These are phyloP conservation scores for Cygnus buccinator DNA, from an alignment of 2,113 vertebrate species.

Conservation along the genomic window DNA sequence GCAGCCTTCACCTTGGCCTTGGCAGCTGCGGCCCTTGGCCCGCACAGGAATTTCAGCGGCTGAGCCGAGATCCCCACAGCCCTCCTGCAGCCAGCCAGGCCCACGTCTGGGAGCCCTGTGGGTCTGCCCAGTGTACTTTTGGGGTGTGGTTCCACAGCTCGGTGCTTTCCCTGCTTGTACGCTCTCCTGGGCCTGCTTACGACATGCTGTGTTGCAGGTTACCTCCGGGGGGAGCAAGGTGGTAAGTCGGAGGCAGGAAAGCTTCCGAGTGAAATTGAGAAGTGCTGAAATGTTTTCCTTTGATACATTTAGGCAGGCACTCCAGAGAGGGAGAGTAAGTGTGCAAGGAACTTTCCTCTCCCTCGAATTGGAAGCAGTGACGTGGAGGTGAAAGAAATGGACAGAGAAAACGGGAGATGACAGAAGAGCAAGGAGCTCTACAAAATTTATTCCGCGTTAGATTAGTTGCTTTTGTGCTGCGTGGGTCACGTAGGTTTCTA, in stretches of 20 bases:
- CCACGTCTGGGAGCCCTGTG: accelerated
- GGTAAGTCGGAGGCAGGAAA: not conserved
- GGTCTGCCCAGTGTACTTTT: not conserved
- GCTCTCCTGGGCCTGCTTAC: not conserved
- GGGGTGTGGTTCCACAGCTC: not conserved
- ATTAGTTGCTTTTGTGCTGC: not conserved
- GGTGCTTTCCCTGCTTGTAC: not conserved
- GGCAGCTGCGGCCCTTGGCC: too few relatives aligned
- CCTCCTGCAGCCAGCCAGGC: not conserved
- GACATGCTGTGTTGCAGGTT: not conserved
- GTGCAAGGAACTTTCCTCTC: not conserved
- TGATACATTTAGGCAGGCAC: not conserved
- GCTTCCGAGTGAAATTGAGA: not conserved
- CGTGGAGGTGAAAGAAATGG: not conserved
- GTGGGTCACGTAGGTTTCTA: not conserved
- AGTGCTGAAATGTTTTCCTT: not conserved
- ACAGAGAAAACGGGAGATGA: not conserved
- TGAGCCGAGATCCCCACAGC: not conserved
- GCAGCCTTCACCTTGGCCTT: not conserved
- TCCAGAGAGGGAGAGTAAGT: not conserved
- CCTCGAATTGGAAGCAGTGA: not conserved
- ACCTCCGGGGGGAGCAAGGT: slow-evolving; percentile 3
- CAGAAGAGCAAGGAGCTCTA: not conserved
- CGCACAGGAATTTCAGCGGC: not conserved
- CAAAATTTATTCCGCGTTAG: not conserved